Conservation (phyloP, 2,113 vertebrate species). For the Rhynchomys soricoides region DNA sequence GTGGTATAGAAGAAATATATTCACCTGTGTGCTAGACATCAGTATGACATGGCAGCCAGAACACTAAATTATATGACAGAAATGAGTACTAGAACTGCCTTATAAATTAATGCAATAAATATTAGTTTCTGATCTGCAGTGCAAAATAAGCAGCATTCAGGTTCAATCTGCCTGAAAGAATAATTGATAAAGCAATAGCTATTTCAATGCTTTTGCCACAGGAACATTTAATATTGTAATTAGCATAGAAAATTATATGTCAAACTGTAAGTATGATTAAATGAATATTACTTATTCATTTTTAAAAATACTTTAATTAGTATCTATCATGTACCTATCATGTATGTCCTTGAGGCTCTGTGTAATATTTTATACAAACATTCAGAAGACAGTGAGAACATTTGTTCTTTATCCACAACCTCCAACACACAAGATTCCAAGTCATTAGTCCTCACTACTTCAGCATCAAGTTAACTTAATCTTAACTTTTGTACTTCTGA, state of each 20-base stretch:
- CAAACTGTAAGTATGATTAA: background rate
- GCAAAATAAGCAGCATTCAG: background rate
- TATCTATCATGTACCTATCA: background rate
- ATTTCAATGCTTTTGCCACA: background rate
- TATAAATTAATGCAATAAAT: background rate
- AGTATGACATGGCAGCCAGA: background rate
- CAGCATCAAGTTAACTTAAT: background rate
- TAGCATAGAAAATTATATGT: background rate
- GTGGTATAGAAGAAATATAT: background rate
- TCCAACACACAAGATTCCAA: background rate
- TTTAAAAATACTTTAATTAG: background rate
- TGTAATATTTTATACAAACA: background rate
- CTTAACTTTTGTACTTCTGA: background rate
- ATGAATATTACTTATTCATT: background rate
- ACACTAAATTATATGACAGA: background rate
- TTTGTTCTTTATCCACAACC: background rate
- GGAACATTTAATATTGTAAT: background rate
- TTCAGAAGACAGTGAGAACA: background rate
- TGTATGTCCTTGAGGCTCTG: background rate
- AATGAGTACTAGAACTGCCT: background rate
- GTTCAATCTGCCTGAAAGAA: background rate
- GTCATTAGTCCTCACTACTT: background rate
- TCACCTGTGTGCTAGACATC: background rate
- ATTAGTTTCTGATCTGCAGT: background rate
- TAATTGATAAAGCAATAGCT: background rate